These are phyloP conservation scores for Elysia crispata DNA, from an alignment of 2,888 invertebrate genomes.

Conservation along the genomic window DNA sequence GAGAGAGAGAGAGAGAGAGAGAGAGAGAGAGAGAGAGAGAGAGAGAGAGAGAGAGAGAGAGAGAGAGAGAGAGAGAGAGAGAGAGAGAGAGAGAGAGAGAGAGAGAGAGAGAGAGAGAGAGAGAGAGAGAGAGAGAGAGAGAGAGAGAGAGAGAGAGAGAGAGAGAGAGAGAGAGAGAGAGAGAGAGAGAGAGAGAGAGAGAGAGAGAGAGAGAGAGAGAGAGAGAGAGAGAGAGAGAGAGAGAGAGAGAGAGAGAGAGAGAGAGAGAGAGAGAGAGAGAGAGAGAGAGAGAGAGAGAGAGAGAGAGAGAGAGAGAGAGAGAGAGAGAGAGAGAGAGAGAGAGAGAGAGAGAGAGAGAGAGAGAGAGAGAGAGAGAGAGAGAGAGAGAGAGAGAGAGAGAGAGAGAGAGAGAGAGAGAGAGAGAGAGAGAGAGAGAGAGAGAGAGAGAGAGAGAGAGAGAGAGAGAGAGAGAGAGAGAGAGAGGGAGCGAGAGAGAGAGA, in stretches of 20 bases:
- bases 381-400: too few species aligned
- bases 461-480: background rate
- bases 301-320: background rate
- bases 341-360: background rate
- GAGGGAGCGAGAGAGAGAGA: background rate
- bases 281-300: too few species aligned
- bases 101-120: background rate
- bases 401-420: conserved; percentile 17
- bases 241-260: conserved; percentile 17
- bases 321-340: background rate
- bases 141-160: too few species aligned
- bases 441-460: too few species aligned
- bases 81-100: too few species aligned
- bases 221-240: too few species aligned
- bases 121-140: background rate
- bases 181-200: background rate
- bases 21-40: background rate
- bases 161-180: too few species aligned
- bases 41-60: background rate
- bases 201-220: background rate
- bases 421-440: conserved; percentile 30
- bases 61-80: too few species aligned
- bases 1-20: too few species aligned
- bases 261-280: conserved; percentile 30
- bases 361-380: too few species aligned